Base-by-base conservation (phyloP, 2,888 invertebrate genomes). In the Proisotoma minuta region DNA sequence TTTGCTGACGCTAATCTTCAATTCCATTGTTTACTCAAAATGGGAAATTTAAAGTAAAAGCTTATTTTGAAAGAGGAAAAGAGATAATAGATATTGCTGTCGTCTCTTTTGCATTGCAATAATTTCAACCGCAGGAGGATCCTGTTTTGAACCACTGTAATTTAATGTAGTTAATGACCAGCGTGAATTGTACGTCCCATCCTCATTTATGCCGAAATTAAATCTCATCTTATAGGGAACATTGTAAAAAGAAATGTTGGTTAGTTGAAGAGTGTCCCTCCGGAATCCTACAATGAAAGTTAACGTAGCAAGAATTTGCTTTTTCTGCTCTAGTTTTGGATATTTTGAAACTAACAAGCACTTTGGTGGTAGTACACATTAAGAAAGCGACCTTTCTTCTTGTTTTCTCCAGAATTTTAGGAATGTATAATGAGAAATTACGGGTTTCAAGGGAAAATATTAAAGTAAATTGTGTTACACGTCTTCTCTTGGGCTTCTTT, bases 381-480 rank as follows among this genome's bases (percentile, higher is more conserved):
- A 43, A 12, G 20, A 47, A 62, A 57, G 62, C 48, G 52, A 59
- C 43, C 59, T 34, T 53, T 40, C n/a, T 5, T 18, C 18, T 12
- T 5, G 18, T 15, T 43, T 43, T 5, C 10, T 15, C 43, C 8
- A 34, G 15, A 15, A 10, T 34, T 34, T 54, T 27, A 8, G n/a
- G 39, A 54, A 54, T 39, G 29, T 39, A 62, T 62, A 65, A 65
- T 65, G 62, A 65, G 59, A 52, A 52, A 53, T 65, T 59, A 65
- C 62, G 61, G 59, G 62, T 53, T 50, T 39, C 52, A 56, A 59
- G 62, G 56, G 59, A 59, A 61, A 61, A 65, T 65, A 65, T 59
- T 65, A 60, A 60, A 57, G 43, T 47, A 40, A 63, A 58, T 57
- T 52, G 48, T 52, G 57, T 60, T 60, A 58, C 53, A 54, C 22